phyloP scores from a whole-genome alignment of 1,140 invertebrate genomes.

The Sitodiplosis mosellana region DNA sequence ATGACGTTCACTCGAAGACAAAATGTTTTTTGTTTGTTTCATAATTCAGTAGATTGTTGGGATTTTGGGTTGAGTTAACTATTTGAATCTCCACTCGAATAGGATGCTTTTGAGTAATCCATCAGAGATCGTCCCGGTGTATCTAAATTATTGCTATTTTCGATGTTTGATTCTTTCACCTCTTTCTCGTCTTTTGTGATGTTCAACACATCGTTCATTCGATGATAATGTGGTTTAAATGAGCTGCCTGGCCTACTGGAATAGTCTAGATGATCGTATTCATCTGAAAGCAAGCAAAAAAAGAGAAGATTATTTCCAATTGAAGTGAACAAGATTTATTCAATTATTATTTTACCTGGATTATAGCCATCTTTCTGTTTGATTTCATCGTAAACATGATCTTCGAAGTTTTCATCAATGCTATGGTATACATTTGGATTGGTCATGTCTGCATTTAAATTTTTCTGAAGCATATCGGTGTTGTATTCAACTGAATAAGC shows the following conservation, averaged over 20 bases:
- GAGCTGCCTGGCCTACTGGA: constrained; percentile 51
- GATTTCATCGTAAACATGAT: constrained; percentile 84
- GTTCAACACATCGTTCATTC: constrained; percentile 21
- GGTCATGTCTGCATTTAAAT: constrained; percentile 60
- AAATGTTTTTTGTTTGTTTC: too few species aligned
- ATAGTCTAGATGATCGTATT: constrained; percentile 78
- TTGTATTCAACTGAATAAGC: constrained; percentile 30
- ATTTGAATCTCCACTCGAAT: too few species aligned
- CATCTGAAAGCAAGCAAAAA: constrained; percentile 19
- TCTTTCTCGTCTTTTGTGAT: neutral
- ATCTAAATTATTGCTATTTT: neutral
- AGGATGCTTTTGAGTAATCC: too few species aligned
- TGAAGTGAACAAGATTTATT: constrained; percentile 7
- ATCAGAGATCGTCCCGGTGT: neutral
- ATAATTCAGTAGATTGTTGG: too few species aligned
- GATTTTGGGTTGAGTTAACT: too few species aligned
- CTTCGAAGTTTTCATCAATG: constrained; percentile 51
- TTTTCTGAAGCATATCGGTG: constrained; percentile 44
- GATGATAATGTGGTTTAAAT: constrained; percentile 68
- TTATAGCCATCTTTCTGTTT: constrained; percentile 52
- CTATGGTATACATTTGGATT: constrained; percentile 76
- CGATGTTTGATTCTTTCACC: neutral
- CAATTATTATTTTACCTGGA: constrained; percentile 21
- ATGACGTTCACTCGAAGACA: too few species aligned
- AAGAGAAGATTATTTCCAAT: constrained; percentile 6